phyloP scores from a whole-genome alignment of 2,113 vertebrate species.

The Cervus canadensis region DNA sequence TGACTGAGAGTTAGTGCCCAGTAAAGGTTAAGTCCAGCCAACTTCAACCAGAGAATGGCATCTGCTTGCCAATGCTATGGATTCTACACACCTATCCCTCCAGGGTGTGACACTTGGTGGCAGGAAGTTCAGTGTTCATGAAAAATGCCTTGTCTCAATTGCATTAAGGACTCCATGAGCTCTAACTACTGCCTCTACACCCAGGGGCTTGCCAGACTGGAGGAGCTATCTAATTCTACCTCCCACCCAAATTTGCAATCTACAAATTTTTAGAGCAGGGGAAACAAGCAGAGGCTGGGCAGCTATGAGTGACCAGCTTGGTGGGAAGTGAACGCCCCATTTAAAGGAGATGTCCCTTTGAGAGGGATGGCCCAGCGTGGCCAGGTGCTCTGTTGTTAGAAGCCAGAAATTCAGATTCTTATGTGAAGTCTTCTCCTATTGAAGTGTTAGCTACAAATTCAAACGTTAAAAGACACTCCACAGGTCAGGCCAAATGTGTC shows the following conservation, averaged over 20 bases:
- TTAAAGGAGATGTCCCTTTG: neutral
- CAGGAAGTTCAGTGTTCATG: neutral
- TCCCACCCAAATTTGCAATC: neutral
- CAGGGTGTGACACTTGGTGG: neutral
- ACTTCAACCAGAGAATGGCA: neutral
- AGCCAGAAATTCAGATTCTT: constrained; percentile 16
- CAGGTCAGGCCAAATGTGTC: neutral
- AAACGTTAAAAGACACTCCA: neutral
- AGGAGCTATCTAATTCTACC: neutral
- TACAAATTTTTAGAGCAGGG: neutral
- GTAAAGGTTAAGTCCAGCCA: neutral
- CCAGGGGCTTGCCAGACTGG: neutral
- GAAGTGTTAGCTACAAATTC: neutral
- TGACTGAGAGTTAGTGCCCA: neutral
- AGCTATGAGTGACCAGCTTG: neutral
- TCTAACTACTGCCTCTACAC: neutral
- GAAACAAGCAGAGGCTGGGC: neutral
- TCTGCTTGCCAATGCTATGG: neutral
- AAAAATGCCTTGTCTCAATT: neutral
- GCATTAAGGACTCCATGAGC: neutral
- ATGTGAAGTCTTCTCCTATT: neutral
- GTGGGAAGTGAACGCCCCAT: neutral
- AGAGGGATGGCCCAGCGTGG: neutral
- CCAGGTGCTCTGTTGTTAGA: neutral
- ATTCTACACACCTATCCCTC: neutral